A percentile compares a stretch with the other conserved stretches of the same genome.
Evolutionary conservation across 2,797 vertebrate genomes (phyloP).

Genomic region (Myotis pilosus): DNA sequence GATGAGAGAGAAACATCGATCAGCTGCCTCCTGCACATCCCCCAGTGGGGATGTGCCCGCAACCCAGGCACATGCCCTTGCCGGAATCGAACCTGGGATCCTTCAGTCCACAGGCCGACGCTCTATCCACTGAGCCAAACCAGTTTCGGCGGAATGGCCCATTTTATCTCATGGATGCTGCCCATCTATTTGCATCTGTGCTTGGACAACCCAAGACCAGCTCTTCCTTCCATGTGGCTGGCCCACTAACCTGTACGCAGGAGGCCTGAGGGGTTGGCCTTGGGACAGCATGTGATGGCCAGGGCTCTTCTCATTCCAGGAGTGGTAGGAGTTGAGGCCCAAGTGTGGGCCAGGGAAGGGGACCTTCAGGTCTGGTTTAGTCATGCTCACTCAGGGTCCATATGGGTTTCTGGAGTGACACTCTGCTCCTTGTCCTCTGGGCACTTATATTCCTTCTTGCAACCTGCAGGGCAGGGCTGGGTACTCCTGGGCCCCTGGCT

Average conservation of each 20-base stretch:
- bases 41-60: too few relatives aligned
- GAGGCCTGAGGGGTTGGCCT: neutral
- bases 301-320: neutral
- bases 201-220: neutral
- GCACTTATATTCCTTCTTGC: neutral
- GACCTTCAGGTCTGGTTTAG: neutral
- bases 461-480: neutral
- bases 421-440: neutral
- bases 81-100: too few relatives aligned
- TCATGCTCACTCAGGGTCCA: neutral
- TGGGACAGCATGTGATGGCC: rapidly evolving
- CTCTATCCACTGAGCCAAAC: too few relatives aligned
- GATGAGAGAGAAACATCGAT: too few relatives aligned
- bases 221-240: neutral
- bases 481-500: neutral
- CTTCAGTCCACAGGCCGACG: too few relatives aligned
- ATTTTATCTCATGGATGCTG: neutral
- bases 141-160: neutral
- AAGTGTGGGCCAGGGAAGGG: neutral
- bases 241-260: neutral
- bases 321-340: neutral
- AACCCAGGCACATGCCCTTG: too few relatives aligned
- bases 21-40: too few relatives aligned
- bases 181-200: neutral
- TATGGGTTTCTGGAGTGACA: neutral